These are phyloP conservation scores for Ahaetulla prasina DNA, from an alignment of 2,113 vertebrate species.

Conservation along the genomic window DNA sequence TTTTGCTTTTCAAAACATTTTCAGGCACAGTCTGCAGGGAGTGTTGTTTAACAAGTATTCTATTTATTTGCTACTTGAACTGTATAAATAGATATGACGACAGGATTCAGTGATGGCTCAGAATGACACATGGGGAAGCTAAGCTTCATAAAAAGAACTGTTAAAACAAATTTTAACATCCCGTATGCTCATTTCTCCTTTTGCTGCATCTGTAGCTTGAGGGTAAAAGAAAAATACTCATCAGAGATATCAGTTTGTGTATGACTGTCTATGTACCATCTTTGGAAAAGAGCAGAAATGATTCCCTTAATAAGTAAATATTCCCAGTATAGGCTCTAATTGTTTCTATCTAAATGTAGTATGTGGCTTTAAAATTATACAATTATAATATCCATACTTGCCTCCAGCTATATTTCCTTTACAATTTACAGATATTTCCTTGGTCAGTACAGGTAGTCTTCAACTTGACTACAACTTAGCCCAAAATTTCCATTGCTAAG, in stretches of 20 bases:
- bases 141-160: conserved; percentile 2
- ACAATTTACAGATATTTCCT: not conserved
- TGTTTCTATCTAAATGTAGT: not conserved
- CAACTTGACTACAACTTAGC: not conserved
- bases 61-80: conserved; percentile 28
- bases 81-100: conserved; percentile 25
- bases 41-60: conserved; percentile 29
- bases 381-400: not conserved
- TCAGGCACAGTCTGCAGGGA: not conserved
- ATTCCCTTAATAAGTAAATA: not conserved
- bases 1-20: not conserved
- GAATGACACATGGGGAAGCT: conserved; percentile 1
- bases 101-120: not conserved
- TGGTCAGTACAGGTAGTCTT: not conserved
- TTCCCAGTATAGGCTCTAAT: not conserved
- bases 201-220: not conserved
- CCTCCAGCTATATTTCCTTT: not conserved
- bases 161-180: not conserved
- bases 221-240: not conserved
- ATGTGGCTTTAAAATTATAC: not conserved
- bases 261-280: not conserved
- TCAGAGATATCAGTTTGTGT: not conserved
- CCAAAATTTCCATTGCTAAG: not conserved
- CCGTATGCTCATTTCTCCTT: not conserved
- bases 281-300: not conserved